Evolutionary conservation across 2,797 vertebrate genomes (phyloP).

Genomic region (Schizopygopsis malacanthus): DNA sequence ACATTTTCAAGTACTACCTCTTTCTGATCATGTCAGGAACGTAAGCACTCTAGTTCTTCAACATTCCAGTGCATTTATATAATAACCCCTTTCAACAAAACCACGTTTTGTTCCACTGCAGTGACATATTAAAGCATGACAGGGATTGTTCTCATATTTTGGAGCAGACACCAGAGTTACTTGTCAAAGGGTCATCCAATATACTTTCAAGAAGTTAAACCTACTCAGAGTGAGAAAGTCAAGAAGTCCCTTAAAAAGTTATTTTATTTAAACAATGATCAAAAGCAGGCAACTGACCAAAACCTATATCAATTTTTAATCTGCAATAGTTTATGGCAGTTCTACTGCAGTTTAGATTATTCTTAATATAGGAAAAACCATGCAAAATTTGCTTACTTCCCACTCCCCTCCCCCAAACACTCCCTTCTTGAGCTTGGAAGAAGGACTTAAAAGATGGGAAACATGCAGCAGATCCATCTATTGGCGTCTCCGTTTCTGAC

Average conservation of each 20-base stretch:
- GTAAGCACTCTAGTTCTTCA: not conserved
- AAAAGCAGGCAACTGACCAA: not conserved
- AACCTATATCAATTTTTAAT: not conserved
- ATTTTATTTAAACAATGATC: not conserved
- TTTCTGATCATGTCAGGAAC: not conserved
- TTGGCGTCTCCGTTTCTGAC: slow-evolving; percentile 70
- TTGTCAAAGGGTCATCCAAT: not conserved
- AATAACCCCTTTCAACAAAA: not conserved
- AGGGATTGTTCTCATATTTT: not conserved
- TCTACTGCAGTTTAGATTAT: not conserved
- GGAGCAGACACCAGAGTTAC: not conserved
- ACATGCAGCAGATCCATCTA: slow-evolving; percentile 63
- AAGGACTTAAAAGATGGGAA: slow-evolving; percentile 64
- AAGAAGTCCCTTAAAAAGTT: not conserved
- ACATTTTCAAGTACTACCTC: not conserved
- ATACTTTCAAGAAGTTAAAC: slow-evolving; percentile 6
- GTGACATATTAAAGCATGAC: not conserved
- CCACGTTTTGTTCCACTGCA: not conserved
- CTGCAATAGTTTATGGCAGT: not conserved
- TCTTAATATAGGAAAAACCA: not conserved
- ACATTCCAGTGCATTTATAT: not conserved
- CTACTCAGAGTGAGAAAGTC: not conserved
- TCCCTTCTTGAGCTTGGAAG: slow-evolving; percentile 47
- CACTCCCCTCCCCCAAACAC: not conserved
- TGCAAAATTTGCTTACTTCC: not conserved